A percentile compares a stretch with the other conserved stretches of the same genome.
Conservation (phyloP, 2,113 vertebrate species). For the Ramphastos sulfuratus region DNA sequence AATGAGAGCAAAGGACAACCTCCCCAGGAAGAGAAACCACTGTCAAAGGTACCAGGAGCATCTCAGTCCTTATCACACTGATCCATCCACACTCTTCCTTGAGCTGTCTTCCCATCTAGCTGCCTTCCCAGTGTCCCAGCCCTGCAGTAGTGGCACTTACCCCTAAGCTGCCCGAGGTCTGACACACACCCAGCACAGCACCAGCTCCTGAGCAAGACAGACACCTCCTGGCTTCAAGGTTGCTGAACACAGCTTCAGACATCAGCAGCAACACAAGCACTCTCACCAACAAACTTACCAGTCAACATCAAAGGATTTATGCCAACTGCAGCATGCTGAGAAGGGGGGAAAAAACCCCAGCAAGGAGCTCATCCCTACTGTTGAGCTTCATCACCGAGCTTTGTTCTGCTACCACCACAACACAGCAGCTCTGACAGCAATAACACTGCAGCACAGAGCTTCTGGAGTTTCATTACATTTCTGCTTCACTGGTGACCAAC, state of each 20-base stretch:
- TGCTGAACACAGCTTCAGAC: not conserved
- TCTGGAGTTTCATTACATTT: not conserved
- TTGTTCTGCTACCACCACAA: not conserved
- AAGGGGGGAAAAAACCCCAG: not conserved
- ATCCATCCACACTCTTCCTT: not conserved
- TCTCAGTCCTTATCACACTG: not conserved
- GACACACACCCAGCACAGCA: not conserved
- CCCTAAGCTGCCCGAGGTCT: not conserved
- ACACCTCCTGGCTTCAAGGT: accelerated
- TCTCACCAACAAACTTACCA: not conserved
- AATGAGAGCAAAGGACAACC: not conserved
- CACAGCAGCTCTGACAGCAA: not conserved
- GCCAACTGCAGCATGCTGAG: not conserved
- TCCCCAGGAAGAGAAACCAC: not conserved
- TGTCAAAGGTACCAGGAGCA: not conserved
- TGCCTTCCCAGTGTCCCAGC: not conserved
- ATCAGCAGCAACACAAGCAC: not conserved
- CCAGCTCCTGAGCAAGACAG: accelerated
- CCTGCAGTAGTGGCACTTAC: accelerated
- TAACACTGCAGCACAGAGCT: not conserved
- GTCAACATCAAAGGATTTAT: not conserved
- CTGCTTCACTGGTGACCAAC: not conserved
- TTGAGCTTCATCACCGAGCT: accelerated
- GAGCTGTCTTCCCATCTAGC: not conserved
- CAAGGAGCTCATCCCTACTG: not conserved